These are phyloP conservation scores for Cotesia vestalis DNA, from an alignment of 1,140 invertebrate genomes.

Conservation along the genomic window DNA sequence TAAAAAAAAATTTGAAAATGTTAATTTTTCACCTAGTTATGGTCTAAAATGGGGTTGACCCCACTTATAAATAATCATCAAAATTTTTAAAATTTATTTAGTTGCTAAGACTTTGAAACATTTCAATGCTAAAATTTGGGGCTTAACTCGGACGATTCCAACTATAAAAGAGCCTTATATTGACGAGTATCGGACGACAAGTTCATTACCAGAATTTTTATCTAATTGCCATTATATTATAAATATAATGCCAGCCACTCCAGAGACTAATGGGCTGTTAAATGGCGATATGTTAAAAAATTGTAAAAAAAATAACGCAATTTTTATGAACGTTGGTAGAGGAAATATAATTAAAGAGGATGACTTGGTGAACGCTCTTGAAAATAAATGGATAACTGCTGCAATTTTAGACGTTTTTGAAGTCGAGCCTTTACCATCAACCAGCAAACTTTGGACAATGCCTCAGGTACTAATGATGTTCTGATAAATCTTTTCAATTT, in stretches of 20 bases:
- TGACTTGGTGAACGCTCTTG: conserved; percentile 67
- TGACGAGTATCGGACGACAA: conserved; percentile 51
- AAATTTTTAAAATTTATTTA: conserved; percentile 43
- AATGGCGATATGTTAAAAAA: conserved; percentile 62
- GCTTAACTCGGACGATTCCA: conserved; percentile 48
- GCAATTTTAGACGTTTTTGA: conserved; percentile 72
- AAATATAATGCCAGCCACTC: conserved; percentile 68
- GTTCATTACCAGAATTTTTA: conserved; percentile 61
- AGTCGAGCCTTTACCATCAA: conserved; percentile 66
- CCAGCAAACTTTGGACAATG: conserved; percentile 67
- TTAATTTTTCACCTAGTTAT: too few relatives aligned
- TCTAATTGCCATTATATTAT: conserved; percentile 69
- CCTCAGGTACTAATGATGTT: conserved; percentile 55
- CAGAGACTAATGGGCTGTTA: conserved; percentile 66
- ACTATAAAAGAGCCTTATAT: conserved; percentile 47
- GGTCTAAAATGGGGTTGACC: too few relatives aligned
- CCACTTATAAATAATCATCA: too few relatives aligned
- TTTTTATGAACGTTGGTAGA: conserved; percentile 71
- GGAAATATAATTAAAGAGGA: conserved; percentile 67
- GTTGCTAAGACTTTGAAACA: conserved; percentile 61
- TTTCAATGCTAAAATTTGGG: conserved; percentile 59
- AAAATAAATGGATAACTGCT: conserved; percentile 67
- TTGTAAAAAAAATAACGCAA: conserved; percentile 56
- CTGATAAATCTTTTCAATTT: not conserved
- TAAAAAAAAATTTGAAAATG: too few relatives aligned